Percentiles rank a stretch among this genome's conserved stretches.
Conservation (phyloP, 2,888 invertebrate genomes). For the Lypha dubia region DNA sequence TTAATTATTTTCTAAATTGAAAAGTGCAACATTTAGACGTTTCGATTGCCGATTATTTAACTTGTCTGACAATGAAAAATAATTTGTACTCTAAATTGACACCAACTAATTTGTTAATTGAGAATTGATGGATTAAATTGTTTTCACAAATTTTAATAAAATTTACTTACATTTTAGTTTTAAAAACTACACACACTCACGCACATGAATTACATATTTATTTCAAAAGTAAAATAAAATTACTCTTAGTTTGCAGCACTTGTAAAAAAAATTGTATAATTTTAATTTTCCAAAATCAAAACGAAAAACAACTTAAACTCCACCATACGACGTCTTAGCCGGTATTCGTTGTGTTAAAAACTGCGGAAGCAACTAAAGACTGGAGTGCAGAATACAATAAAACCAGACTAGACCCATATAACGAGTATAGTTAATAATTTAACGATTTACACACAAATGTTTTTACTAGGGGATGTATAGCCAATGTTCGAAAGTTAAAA, state of each 20-base stretch:
- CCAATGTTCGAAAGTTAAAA: not conserved
- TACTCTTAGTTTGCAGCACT: conserved; percentile 9
- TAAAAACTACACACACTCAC: not conserved
- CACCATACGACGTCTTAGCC: conserved; percentile 65
- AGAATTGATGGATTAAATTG: not conserved
- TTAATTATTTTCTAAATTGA: conserved; percentile 12
- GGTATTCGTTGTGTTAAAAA: conserved; percentile 73
- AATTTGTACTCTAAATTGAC: not conserved
- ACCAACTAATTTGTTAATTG: not conserved
- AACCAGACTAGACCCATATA: conserved; percentile 68
- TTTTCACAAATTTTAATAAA: not conserved
- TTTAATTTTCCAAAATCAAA: conserved; percentile 35
- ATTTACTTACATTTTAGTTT: not conserved
- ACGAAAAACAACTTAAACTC: conserved; percentile 1
- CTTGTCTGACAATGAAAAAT: not conserved
- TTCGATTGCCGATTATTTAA: conserved; percentile 3
- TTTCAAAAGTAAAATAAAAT: not conserved
- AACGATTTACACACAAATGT: conserved; percentile 20
- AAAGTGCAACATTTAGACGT: not conserved
- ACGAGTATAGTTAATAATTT: conserved; percentile 40
- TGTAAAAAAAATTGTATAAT: conserved; percentile 7
- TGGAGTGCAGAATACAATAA: conserved; percentile 35
- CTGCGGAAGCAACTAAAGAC: conserved; percentile 73
- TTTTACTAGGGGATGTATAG: conserved; percentile 50
- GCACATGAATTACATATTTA: not conserved